phyloP scores from a whole-genome alignment of 2,113 vertebrate genomes.

The Egretta garzetta region DNA sequence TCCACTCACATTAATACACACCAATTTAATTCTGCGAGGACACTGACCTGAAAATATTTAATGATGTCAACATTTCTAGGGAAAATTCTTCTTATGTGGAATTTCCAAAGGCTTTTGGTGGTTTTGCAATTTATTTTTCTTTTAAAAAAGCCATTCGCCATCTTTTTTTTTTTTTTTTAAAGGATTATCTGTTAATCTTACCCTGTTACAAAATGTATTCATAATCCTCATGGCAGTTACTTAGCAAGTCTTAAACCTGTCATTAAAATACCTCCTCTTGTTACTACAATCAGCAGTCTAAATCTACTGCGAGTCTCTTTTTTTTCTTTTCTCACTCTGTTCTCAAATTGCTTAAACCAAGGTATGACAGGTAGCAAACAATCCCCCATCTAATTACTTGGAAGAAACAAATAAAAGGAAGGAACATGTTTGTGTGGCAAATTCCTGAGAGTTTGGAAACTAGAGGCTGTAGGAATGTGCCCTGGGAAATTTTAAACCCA shows the following conservation, averaged over 20 bases:
- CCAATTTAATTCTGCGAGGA: neutral
- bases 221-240: conserved; percentile 61
- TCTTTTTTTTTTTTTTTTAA: neutral
- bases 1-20: neutral
- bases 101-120: neutral
- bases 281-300: conserved; percentile 59
- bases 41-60: conserved; percentile 16
- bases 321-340: conserved; percentile 29
- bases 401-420: conserved; percentile 35
- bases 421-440: conserved; percentile 20
- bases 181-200: conserved; percentile 69
- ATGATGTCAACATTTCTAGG: neutral
- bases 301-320: conserved; percentile 9
- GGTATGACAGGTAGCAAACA: conserved; percentile 57
- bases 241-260: conserved; percentile 79
- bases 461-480: neutral
- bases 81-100: neutral
- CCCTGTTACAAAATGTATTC: conserved; percentile 55
- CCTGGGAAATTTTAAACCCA: conserved; percentile 56
- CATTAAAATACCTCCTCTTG: conserved; percentile 62
- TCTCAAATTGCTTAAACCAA: conserved; percentile 46
- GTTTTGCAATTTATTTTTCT: conserved; percentile 14
- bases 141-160: neutral
- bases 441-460: conserved; percentile 56
- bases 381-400: neutral